Base-by-base conservation (phyloP, 1,140 invertebrate genomes). In the Marisa cornuarietis region DNA sequence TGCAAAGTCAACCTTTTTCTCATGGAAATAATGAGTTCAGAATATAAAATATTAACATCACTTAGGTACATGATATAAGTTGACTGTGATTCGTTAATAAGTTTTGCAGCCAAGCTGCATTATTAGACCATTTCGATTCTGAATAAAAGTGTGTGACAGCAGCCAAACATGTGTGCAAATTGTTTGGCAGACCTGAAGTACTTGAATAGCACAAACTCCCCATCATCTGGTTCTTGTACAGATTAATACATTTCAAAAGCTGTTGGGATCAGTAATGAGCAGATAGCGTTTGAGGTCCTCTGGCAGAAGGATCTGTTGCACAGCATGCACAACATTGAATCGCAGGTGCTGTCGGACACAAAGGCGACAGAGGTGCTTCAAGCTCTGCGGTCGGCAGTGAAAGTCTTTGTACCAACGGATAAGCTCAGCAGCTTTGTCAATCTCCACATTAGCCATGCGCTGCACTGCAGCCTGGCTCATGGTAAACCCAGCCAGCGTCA, bases 381-480 rank as follows among this genome's bases (percentile, higher is more conserved):
- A 49, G 22, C 71, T 78, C 52, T 78, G 77, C 20, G 77, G 77
- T 9, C 71, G 77, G 58, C 77, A 71, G 77, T 78, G 42, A 49
- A 78, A 78, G 18, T 71, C 68, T 72, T 78, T 78, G 68, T 78
- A 78, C 77, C 77, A 78, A 7, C 77, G 51, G 24, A 78, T 78
- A 10, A 78, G 77, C 24, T 78, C 68, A 22, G 68, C n/a, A 49
- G 77, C 77, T 61, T 71, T 78, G 77, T 78, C 69, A 49, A 78
- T 78, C 77, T 71, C 69, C 68, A 78, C 69, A n/a, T 78, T 78
- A 26, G 77, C 77, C 77, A 78, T 78, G 52, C 77, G 68, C 68
- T 78, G 77, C 24, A 78, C 62, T 22, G 68, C 77, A 58, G 77
- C 68, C 9, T 66, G 77, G 31, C 68, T 69, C 77, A 78, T 78